phyloP scores from a whole-genome alignment of 2,888 invertebrate species.

The Stenolophus ochropezus region DNA sequence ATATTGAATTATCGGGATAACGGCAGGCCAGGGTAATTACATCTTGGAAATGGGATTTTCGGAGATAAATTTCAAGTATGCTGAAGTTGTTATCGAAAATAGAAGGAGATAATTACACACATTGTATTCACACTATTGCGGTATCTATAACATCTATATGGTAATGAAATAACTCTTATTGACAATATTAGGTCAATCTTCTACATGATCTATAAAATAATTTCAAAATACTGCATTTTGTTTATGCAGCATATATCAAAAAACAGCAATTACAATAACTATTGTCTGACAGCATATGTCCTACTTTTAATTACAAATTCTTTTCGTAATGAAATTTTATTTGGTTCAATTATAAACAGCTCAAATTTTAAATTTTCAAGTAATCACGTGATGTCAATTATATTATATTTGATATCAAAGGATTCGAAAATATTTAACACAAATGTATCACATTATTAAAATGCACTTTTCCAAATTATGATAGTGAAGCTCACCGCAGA shows the following conservation, averaged over 20 bases:
- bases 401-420: too few relatives aligned
- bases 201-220: background rate
- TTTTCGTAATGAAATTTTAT: background rate
- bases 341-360: background rate
- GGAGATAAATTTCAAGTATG: constrained; percentile 39
- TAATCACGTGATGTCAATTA: too few relatives aligned
- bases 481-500: too few relatives aligned
- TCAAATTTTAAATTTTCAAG: too few relatives aligned
- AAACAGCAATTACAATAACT: background rate
- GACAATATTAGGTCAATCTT: background rate
- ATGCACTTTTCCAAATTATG: too few relatives aligned
- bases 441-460: too few relatives aligned
- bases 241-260: background rate
- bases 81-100: constrained; percentile 44
- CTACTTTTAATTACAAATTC: background rate
- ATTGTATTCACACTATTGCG: background rate
- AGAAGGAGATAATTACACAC: constrained; percentile 10
- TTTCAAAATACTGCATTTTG: background rate
- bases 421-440: too few relatives aligned
- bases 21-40: background rate
- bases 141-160: background rate
- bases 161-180: background rate
- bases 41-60: constrained; percentile 40
- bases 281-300: background rate
- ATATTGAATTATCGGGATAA: constrained; percentile 37